These are phyloP conservation scores for Neotoxoptera formosana DNA, from an alignment of 1,140 invertebrate genomes.

Conservation along the genomic window DNA sequence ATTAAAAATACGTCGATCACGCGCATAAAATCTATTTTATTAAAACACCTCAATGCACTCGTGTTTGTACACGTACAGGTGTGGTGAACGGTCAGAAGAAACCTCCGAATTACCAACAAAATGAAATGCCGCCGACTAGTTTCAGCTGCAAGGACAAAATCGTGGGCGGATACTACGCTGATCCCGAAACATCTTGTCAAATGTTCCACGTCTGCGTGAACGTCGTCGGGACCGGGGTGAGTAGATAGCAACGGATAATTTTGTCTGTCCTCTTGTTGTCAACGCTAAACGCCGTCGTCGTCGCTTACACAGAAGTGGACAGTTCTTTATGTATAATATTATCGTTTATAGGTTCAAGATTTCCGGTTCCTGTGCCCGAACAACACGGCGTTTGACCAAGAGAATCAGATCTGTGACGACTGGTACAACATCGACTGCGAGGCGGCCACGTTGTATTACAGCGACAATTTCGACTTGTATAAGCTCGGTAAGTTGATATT, in stretches of 20 bases:
- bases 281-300: no score
- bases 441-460: conserved; percentile 78
- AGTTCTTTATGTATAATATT: not conserved
- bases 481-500: conserved; percentile 67
- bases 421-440: conserved; percentile 89
- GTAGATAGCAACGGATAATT: conserved; percentile 59
- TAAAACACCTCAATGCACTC: not conserved
- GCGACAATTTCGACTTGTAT: conserved; percentile 85
- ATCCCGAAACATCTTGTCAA: conserved; percentile 89
- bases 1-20: not conserved
- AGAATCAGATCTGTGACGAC: conserved; percentile 89
- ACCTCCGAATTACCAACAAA: conserved; percentile 77
- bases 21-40: not conserved
- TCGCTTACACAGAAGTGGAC: not conserved
- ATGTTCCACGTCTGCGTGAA: conserved; percentile 91
- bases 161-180: conserved; percentile 89
- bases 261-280: not conserved
- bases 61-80: not conserved
- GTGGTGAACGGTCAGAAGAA: conserved; percentile 59
- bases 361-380: conserved; percentile 89
- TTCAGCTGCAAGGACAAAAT: conserved; percentile 89
- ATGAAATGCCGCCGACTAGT: conserved; percentile 83
- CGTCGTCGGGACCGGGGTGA: conserved; percentile 76
- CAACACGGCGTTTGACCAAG: conserved; percentile 90
- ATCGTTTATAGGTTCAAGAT: conserved; percentile 72